phyloP scores from a whole-genome alignment of 2,888 invertebrate genomes.

The Cistogaster globosa region DNA sequence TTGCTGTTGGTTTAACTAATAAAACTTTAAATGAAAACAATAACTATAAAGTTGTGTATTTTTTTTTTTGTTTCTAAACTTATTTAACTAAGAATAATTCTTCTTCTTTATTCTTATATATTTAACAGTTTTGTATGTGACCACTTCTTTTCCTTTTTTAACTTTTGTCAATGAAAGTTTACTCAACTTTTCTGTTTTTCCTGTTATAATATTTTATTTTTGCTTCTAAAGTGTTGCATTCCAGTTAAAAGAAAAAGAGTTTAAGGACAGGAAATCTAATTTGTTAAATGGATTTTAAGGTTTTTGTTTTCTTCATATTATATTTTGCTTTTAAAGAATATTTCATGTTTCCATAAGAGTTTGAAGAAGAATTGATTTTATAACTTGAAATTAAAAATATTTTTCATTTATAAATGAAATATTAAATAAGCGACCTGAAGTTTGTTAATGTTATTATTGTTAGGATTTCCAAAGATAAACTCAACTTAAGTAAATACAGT shows the following conservation, averaged over 20 bases:
- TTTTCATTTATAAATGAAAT: not conserved
- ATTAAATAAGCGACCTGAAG: not conserved
- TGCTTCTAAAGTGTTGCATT: not conserved
- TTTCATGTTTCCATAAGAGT: not conserved
- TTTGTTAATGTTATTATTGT: too few relatives aligned
- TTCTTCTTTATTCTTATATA: too few relatives aligned
- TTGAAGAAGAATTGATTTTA: not conserved
- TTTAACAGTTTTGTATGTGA: not conserved
- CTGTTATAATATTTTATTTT: not conserved
- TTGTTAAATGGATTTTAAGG: constrained; percentile 43
- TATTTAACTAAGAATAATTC: constrained; percentile 14
- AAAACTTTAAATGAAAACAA: constrained; percentile 35
- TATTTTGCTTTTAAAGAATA: not conserved
- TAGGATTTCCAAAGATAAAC: too few relatives aligned
- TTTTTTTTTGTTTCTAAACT: not conserved
- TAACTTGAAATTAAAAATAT: not conserved
- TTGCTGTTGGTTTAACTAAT: not conserved
- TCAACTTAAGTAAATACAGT: too few relatives aligned
- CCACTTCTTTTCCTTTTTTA: not conserved
- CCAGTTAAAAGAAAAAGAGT: not conserved
- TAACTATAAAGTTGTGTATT: constrained; percentile 15
- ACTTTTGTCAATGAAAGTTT: constrained; percentile 7
- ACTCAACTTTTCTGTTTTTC: not conserved
- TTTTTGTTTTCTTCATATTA: not conserved
- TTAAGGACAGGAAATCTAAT: constrained; percentile 36